phyloP scores from a whole-genome alignment of 64 coral and sea anemone species.

The Trachythela sp. region DNA sequence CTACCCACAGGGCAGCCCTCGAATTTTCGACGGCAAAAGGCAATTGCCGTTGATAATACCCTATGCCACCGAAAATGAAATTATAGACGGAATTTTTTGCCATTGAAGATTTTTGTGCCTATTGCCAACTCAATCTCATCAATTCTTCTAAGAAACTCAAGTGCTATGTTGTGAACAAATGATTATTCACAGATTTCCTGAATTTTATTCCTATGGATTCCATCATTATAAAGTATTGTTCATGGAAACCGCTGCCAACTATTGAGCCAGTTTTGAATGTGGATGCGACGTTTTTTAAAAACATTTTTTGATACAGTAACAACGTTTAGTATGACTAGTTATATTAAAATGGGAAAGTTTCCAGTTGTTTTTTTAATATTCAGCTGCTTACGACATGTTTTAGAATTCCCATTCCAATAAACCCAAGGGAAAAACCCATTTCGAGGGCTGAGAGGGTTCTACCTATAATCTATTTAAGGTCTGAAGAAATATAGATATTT shows the following conservation, averaged over 20 bases:
- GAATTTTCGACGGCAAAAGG: too few relatives aligned
- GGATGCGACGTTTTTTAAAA: too few relatives aligned
- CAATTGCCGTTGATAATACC: too few relatives aligned
- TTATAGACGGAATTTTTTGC: background rate
- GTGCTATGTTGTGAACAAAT: background rate
- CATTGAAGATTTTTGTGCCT: background rate
- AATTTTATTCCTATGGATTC: background rate
- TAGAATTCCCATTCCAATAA: background rate
- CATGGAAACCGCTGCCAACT: too few relatives aligned
- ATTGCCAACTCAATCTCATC: background rate
- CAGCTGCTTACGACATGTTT: background rate
- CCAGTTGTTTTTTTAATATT: background rate
- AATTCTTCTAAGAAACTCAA: background rate
- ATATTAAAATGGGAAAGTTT: background rate
- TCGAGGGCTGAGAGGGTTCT: too few relatives aligned
- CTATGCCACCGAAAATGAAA: too few relatives aligned
- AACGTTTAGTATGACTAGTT: background rate
- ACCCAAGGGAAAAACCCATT: background rate
- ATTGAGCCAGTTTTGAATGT: too few relatives aligned
- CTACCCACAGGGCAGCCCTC: too few relatives aligned
- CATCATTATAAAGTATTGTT: too few relatives aligned
- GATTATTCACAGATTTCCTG: background rate
- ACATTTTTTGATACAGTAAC: too few relatives aligned
- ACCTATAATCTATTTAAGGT: too few relatives aligned
- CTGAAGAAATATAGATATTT: too few relatives aligned